These are phyloP conservation scores for Mastigias papua DNA, from an alignment of 30 jellyfish, hydroid and myxozoan genomes.

Conservation along the genomic window DNA sequence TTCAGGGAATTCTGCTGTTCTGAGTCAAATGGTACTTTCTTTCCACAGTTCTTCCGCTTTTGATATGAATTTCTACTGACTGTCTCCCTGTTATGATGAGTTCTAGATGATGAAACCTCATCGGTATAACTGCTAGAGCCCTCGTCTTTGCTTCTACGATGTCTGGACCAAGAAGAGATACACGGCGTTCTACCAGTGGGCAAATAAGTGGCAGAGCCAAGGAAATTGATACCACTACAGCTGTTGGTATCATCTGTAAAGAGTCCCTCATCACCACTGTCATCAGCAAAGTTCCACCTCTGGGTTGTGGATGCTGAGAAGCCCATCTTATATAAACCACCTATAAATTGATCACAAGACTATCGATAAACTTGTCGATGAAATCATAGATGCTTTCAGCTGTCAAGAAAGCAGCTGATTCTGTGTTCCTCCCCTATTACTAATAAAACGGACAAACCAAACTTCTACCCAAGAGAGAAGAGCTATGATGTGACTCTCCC, in stretches of 20 bases:
- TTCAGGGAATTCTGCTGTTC: not conserved
- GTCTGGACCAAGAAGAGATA: conserved; percentile 26
- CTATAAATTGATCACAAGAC: no score
- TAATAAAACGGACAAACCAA: no score
- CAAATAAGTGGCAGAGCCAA: not conserved
- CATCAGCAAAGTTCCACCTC: conserved; percentile 1
- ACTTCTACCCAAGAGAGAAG: no score
- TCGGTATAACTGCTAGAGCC: not conserved
- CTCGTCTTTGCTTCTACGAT: not conserved
- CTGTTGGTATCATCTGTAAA: not conserved
- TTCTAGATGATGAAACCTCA: not conserved
- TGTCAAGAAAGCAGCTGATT: no score
- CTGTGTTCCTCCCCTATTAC: no score
- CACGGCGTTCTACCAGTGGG: conserved; percentile 5
- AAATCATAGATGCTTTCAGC: no score
- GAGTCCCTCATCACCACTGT: not conserved
- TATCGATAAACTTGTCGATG: no score
- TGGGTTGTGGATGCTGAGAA: not conserved
- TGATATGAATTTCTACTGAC: not conserved
- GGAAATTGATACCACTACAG: not conserved
- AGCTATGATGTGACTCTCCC: no score
- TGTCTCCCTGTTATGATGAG: not conserved
- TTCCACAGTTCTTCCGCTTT: not conserved
- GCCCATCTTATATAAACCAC: no score
- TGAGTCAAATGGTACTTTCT: not conserved